Percentiles rank a stretch among this genome's conserved stretches.
These are phyloP conservation scores for Brachionus koreanus DNA, from an alignment of 1,140 invertebrate genomes.

Conservation along the genomic window DNA sequence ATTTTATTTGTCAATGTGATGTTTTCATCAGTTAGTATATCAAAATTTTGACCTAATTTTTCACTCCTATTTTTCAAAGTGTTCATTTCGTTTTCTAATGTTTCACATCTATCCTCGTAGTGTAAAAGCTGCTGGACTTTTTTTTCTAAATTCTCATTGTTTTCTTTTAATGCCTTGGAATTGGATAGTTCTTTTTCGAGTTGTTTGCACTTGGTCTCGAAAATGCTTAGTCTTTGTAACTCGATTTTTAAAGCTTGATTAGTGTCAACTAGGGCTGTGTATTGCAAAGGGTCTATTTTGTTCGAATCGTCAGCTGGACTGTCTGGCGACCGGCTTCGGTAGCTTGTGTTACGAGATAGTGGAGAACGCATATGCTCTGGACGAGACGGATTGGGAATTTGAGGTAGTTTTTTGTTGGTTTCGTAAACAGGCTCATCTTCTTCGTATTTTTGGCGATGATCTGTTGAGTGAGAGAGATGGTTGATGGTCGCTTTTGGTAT, in stretches of 20 bases:
- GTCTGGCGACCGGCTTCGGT: constrained; percentile 13
- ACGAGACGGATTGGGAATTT: background rate
- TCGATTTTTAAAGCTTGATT: constrained; percentile 42
- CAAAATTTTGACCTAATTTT: background rate
- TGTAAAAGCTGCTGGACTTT: background rate
- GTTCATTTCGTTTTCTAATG: background rate
- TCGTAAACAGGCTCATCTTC: constrained; percentile 23
- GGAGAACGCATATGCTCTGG: background rate
- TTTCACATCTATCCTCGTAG: background rate
- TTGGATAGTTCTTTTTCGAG: constrained; percentile 21
- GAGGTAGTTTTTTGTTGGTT: constrained; percentile 25
- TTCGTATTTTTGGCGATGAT: background rate
- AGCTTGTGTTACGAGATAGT: background rate
- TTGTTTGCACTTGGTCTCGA: constrained; percentile 1
- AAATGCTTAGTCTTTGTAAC: background rate
- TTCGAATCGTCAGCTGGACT: background rate
- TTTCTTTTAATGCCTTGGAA: background rate
- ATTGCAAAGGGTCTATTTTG: constrained; percentile 42
- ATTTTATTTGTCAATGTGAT: constrained; percentile 28
- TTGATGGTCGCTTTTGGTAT: background rate
- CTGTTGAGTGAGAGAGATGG: background rate
- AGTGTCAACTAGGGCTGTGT: constrained; percentile 29
- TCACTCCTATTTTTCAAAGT: background rate
- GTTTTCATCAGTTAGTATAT: constrained; percentile 9
- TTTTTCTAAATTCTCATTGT: background rate